Conservation (phyloP, 2,888 invertebrate species). For the Hypselothyrea guttata region DNA sequence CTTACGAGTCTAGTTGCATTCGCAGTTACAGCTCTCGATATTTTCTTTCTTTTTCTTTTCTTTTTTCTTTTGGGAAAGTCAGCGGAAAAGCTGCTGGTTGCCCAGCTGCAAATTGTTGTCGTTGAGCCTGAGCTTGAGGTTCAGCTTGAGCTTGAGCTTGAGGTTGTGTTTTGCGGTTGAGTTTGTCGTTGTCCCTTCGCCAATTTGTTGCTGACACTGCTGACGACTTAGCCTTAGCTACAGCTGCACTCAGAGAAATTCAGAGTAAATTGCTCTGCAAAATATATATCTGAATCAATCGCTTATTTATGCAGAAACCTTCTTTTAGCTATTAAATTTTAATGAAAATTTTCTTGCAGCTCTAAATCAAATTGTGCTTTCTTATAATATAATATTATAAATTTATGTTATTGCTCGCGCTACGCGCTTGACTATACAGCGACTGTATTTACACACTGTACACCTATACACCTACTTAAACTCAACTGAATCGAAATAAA, state of each 20-base stretch:
- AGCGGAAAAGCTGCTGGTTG: constrained; percentile 64
- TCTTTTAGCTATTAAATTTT: too few relatives aligned
- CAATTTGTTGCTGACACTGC: constrained; percentile 75
- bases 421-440: too few relatives aligned
- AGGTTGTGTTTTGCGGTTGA: constrained; percentile 19
- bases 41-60: constrained; percentile 23
- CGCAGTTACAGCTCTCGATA: constrained; percentile 32
- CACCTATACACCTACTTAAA: too few relatives aligned
- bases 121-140: constrained; percentile 32
- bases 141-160: constrained; percentile 39
- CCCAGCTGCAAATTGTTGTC: constrained; percentile 57
- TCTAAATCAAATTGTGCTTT: too few relatives aligned
- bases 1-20: constrained; percentile 10
- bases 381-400: too few relatives aligned
- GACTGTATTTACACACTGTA: too few relatives aligned
- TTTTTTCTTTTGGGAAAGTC: constrained; percentile 67
- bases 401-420: too few relatives aligned
- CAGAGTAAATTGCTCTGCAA: constrained; percentile 13
- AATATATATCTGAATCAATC: too few relatives aligned
- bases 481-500: too few relatives aligned
- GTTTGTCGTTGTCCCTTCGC: constrained; percentile 68
- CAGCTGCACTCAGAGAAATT: constrained; percentile 19
- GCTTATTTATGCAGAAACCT: too few relatives aligned
- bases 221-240: constrained; percentile 54
- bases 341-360: too few relatives aligned